These are phyloP conservation scores for Lymantria monacha DNA, from an alignment of 2,888 invertebrate species.

Conservation along the genomic window DNA sequence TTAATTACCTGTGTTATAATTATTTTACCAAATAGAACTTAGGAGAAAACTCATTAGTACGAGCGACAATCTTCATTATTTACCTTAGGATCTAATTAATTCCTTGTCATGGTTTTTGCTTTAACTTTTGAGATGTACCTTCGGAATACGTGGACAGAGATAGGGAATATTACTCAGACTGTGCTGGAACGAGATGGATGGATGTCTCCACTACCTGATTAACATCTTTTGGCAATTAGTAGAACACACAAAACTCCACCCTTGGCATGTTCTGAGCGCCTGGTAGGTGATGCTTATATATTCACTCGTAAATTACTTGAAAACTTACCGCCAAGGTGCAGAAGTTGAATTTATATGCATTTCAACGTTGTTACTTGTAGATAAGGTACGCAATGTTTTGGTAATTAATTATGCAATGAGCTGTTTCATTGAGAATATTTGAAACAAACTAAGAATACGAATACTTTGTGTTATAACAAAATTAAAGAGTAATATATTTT, in stretches of 20 bases:
- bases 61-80: slow-evolving; percentile 81
- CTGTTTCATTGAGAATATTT: not conserved
- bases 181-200: slow-evolving; percentile 45
- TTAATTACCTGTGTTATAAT: slow-evolving; percentile 76
- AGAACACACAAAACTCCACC: slow-evolving; percentile 85
- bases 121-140: slow-evolving; percentile 76
- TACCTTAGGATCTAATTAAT: slow-evolving; percentile 81
- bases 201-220: slow-evolving; percentile 73
- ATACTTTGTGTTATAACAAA: no score
- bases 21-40: slow-evolving; percentile 55
- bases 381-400: slow-evolving; percentile 56
- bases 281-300: slow-evolving; percentile 80
- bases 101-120: slow-evolving; percentile 83
- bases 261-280: slow-evolving; percentile 78
- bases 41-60: slow-evolving; percentile 76
- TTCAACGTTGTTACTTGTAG: slow-evolving; percentile 53
- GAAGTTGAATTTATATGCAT: slow-evolving; percentile 72
- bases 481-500: no score
- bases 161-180: slow-evolving; percentile 23
- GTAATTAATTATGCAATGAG: slow-evolving; percentile 34
- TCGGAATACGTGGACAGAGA: slow-evolving; percentile 53
- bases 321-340: slow-evolving; percentile 76
- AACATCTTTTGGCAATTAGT: slow-evolving; percentile 85
- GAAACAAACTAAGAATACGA: not conserved
- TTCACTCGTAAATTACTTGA: slow-evolving; percentile 79